These are phyloP conservation scores for Mesitornis unicolor DNA, from an alignment of 2,113 vertebrate genomes.

Conservation along the genomic window DNA sequence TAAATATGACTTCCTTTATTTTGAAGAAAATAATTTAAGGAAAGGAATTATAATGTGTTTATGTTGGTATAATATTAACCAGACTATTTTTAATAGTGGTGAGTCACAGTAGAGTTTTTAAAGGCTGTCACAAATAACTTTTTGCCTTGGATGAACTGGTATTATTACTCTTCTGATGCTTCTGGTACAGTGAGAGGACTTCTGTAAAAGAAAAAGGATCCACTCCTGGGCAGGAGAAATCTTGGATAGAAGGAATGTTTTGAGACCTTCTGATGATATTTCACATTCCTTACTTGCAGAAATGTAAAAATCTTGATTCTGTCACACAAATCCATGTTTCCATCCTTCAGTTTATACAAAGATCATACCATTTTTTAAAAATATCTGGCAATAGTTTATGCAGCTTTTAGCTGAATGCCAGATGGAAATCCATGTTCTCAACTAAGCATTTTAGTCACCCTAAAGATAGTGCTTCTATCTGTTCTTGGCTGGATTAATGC, in stretches of 20 bases:
- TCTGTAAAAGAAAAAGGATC: background rate
- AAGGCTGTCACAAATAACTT: background rate
- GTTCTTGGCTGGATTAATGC: conserved; percentile 47
- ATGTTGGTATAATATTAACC: background rate
- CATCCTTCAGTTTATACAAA: conserved; percentile 29
- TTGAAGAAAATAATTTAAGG: background rate
- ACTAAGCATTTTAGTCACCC: conserved; percentile 49
- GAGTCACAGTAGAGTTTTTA: background rate
- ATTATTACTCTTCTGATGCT: background rate
- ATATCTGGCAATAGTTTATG: conserved; percentile 31
- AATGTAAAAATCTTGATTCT: conserved; percentile 8
- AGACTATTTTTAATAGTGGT: background rate
- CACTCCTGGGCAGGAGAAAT: background rate
- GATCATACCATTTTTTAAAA: background rate
- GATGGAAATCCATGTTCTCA: conserved; percentile 51
- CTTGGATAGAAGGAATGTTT: background rate
- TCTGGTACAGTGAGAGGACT: background rate
- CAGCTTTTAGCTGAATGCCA: conserved; percentile 40
- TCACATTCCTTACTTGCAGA: background rate
- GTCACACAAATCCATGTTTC: background rate
- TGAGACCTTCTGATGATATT: background rate
- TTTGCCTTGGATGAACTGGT: background rate
- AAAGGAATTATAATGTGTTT: background rate
- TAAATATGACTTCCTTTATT: background rate
- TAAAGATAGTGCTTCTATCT: conserved; percentile 59